phyloP scores from a whole-genome alignment of 1,140 invertebrate genomes.

The Lepidostoma basale region DNA sequence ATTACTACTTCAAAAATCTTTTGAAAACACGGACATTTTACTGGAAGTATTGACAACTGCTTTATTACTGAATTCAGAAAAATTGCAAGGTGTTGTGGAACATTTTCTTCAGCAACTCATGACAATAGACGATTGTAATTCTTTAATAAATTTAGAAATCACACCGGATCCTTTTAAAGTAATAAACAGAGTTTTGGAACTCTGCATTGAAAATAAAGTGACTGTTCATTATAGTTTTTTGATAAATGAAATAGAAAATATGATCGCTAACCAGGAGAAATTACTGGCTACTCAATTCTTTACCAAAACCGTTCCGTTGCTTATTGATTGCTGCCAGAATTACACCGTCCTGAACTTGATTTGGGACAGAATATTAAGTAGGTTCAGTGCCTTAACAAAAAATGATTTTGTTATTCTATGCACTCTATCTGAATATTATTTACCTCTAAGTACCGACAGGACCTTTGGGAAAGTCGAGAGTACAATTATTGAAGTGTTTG shows the following conservation, averaged over 20 bases:
- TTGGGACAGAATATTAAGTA: constrained; percentile 35
- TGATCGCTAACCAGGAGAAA: constrained; percentile 27
- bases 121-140: constrained; percentile 2
- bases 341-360: constrained; percentile 35
- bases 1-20: neutral
- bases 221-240: constrained; percentile 28
- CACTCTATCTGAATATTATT: constrained; percentile 41
- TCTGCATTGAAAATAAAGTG: constrained; percentile 19
- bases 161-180: constrained; percentile 23
- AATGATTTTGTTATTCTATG: constrained; percentile 38
- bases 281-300: constrained; percentile 24
- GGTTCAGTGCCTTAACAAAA: constrained; percentile 9
- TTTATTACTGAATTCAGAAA: constrained; percentile 32
- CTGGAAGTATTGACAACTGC: constrained; percentile 27
- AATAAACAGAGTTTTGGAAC: constrained; percentile 24
- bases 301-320: constrained; percentile 38
- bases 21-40: constrained; percentile 24
- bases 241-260: constrained; percentile 27
- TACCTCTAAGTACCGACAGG: constrained; percentile 13
- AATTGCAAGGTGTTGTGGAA: constrained; percentile 17
- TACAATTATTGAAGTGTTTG: constrained; percentile 29
- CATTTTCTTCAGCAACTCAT: constrained; percentile 41
- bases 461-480: constrained; percentile 20
- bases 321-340: constrained; percentile 40
- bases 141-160: neutral